Base-by-base conservation (phyloP, 2,797 vertebrate species). In the Sparus aurata region DNA sequence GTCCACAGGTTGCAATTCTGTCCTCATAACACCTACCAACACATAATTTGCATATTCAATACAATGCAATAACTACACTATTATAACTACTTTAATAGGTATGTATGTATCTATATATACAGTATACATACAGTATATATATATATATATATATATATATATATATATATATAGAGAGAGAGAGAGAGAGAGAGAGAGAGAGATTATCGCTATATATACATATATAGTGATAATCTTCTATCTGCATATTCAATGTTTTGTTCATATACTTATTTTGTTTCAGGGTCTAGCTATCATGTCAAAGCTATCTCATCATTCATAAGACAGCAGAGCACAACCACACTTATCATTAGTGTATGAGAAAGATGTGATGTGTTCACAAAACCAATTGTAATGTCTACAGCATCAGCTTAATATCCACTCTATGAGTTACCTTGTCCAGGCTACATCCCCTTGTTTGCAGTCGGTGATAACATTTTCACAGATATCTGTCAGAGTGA, bases 1-100 rank as follows among this genome's bases (percentile, higher is more conserved):
- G 0, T 0, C 0, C 0, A 46, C 91, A 94, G 2, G 0, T 46
- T 8, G 0, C 0, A 38, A 88, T 83, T 0, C 0, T n/a, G 0
- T 57, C 1, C 0, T 90, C 88, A 70, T 70, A 92, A 75, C 91
- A 93, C 0, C 93, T 93, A 20, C 3, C 12, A 65, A 85, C 13
- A 73, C 47, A 89, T 0, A 60, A 25, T 58, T 38, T 10, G 69
- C 22, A 87, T 20, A 17, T 9, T n/a, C 43, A 45, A 34, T 34
- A 34, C 34, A 9, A 34, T 34, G 34, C 34, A 34, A 34, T 34
- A 34, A 34, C 5, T 9, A 34, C 34, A 7, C 7, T 7, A 34
- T 34, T 5, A 34, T 7, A 34, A 34, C 30, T 6, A 34, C 30
- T 34, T 34, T 34, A 27, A 27, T 27, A 4, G 27, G 27, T 27